phyloP scores from a whole-genome alignment of 2,888 invertebrate species.

The Catonia carolina region DNA sequence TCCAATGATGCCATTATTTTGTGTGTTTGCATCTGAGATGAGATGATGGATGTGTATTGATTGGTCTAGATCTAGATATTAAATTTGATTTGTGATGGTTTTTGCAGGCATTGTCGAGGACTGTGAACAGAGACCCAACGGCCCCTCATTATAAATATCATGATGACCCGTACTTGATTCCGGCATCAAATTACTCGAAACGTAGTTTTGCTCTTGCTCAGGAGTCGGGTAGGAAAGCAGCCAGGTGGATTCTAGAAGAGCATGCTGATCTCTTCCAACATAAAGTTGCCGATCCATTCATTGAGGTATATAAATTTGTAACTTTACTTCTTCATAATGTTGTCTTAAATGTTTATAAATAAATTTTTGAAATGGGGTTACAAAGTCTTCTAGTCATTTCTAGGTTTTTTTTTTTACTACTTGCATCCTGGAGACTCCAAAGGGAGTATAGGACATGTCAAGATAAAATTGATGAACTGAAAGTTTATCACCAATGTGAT shows the following conservation, averaged over 20 bases:
- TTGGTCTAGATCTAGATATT: too few species aligned
- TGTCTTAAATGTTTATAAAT: not conserved
- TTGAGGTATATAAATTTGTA: constrained; percentile 43
- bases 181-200: constrained; percentile 61
- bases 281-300: constrained; percentile 56
- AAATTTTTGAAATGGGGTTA: not conserved
- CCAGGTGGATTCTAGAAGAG: constrained; percentile 71
- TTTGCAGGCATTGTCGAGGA: constrained; percentile 61
- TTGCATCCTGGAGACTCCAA: too few species aligned
- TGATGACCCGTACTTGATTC: constrained; percentile 85
- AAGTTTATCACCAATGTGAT: too few species aligned
- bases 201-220: constrained; percentile 70
- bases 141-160: constrained; percentile 86
- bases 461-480: too few species aligned
- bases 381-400: too few species aligned
- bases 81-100: too few species aligned
- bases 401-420: too few species aligned
- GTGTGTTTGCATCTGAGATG: too few species aligned
- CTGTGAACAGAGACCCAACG: constrained; percentile 71
- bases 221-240: constrained; percentile 81
- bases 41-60: too few species aligned
- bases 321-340: too few species aligned
- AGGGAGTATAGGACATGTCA: too few species aligned
- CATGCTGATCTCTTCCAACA: constrained; percentile 63
- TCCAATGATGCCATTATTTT: too few species aligned